Evolutionary conservation across 2,888 invertebrate genomes (phyloP), one percentile per base, ranked within the genome.

Genomic region (Arenicola marina): DNA sequence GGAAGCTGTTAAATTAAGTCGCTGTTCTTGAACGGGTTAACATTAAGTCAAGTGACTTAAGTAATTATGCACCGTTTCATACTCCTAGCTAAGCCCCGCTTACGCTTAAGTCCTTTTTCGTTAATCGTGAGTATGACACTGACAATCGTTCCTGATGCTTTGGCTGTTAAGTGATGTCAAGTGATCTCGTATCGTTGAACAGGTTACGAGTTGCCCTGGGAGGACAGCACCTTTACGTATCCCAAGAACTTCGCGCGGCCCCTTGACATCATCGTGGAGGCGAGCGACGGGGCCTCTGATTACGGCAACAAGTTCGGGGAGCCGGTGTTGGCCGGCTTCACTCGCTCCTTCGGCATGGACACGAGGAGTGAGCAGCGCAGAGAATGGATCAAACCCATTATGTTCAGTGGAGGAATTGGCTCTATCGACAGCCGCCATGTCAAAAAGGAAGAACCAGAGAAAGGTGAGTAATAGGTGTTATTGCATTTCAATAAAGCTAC

Each of bases 281-380:
- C 97, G 0, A 95, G 95, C 81, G 94, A 98, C 81, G 98, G 98
- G 1, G 98, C 97, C 2, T 96, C 96, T 0, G 98, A 99, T 83
- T 99, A 98, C 83, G 98, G 98, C 4, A 99, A 99, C 84, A 98
- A 99, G 85, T 99, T 98, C 85, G 98, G 97, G 0, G 98, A 99
- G 82, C 98, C 98, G 0, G 88, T 98, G 18, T 33, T 69, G 15
- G 51, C 56, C 2, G 69, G 69, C 15, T 69, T 69, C 43, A 56
- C 64, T 4, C 38, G 96, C 59, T 92, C 95, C 0, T 98, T 93
- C 81, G 97, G 97, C 1, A 84, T 92, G 78, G 85, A 86, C 28
- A 88, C 91, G 43, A 63, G 86, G 0, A 68, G 69, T 46, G 87
- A 88, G 21, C 87, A 89, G 68, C 87, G 95, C 61, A 89, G 91